Base-by-base conservation (phyloP, 2,113 vertebrate species). In the Oplegnathus fasciatus region DNA sequence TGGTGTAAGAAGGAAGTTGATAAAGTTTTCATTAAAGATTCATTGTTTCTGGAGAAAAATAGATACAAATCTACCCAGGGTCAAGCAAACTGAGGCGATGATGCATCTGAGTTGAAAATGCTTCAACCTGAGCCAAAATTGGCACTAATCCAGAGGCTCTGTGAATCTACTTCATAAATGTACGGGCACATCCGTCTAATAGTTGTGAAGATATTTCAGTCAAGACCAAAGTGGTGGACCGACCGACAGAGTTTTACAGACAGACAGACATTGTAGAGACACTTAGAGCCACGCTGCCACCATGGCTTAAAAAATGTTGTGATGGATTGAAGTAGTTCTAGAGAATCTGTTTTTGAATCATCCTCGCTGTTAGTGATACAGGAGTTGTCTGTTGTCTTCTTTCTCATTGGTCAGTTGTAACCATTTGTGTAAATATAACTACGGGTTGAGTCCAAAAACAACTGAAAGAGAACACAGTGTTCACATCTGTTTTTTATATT, bases 401-500 rank as follows among this genome's bases (percentile, higher is more conserved):
- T 28, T 55, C 18, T 72, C 26, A 71, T 55, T 74, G 50, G 46
- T 73, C 22, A 6, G 50, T 66, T 66, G 15, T 57, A 58, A 32
- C 50, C 79, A 48, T 57, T 66, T 74, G 46, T 80, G 54, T 80
- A 44, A 30, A 54, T 74, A 58, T 26, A 46, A 42, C 28, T 66
- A 54, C 1, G 18, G 73, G 14, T 34, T 11, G 42, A 50, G 42
- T 79, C 66, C 32, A 54, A 80, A 81, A 65, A 55, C 20, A 44
- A 34, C 46, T 57, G 78, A 55, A 46, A 46, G 32, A 40, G 42
- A 81, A 44, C 11, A 9, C 60, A 57, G 48, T 54, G 57, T 72
- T 54, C 79, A 66, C 79, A 73, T 81, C 48, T 74, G 70, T 11
- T 57, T 81, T 81, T 42, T 32, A 65, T 73, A 72, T 81, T n/a